A percentile compares a stretch with the other conserved stretches of the same genome.
Conservation (phyloP, 2,888 invertebrate species). For the Yponomeuta evonymella region DNA sequence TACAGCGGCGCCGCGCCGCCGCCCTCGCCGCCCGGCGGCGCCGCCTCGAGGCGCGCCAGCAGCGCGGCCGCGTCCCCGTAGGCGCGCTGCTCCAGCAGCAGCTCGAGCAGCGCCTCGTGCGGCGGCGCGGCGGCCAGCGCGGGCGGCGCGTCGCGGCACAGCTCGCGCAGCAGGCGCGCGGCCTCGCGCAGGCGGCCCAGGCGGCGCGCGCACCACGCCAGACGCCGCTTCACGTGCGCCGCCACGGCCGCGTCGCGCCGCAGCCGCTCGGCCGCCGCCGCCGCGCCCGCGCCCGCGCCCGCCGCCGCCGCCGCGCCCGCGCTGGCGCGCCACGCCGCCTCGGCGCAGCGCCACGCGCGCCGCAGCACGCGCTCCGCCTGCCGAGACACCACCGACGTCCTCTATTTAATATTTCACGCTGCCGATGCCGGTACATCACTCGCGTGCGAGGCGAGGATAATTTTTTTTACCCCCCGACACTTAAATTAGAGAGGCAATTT, state of each 20-base stretch:
- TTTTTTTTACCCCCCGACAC: too few species aligned
- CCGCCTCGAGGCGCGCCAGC: slow-evolving; percentile 81
- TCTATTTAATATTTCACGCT: too few species aligned
- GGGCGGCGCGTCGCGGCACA: slow-evolving; percentile 97
- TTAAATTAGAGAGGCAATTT: too few species aligned
- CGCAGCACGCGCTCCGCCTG: slow-evolving; percentile 49
- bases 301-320: slow-evolving; percentile 86
- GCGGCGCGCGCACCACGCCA: slow-evolving; percentile 98
- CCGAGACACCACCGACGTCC: too few species aligned
- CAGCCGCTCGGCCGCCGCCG: slow-evolving; percentile 92
- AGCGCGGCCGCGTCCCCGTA: slow-evolving; percentile 95
- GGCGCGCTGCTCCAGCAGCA: slow-evolving; percentile 94
- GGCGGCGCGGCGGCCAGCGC: slow-evolving; percentile 95
- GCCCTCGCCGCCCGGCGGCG: slow-evolving; percentile 86
- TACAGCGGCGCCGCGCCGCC: slow-evolving; percentile 89
- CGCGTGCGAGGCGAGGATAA: too few species aligned
- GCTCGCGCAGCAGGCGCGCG: slow-evolving; percentile 96
- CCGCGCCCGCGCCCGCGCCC: slow-evolving; percentile 78
- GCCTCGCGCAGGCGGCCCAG: slow-evolving; percentile 96
- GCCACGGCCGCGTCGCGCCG: slow-evolving; percentile 94
- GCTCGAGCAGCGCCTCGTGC: slow-evolving; percentile 97
- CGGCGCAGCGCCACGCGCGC: slow-evolving; percentile 97
- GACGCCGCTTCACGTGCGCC: slow-evolving; percentile 93
- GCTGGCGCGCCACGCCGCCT: slow-evolving; percentile 90
- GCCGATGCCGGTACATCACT: too few species aligned